Evolutionary conservation across 2,113 vertebrate species (phyloP).

Genomic region (Rhinopithecus roxellana): DNA sequence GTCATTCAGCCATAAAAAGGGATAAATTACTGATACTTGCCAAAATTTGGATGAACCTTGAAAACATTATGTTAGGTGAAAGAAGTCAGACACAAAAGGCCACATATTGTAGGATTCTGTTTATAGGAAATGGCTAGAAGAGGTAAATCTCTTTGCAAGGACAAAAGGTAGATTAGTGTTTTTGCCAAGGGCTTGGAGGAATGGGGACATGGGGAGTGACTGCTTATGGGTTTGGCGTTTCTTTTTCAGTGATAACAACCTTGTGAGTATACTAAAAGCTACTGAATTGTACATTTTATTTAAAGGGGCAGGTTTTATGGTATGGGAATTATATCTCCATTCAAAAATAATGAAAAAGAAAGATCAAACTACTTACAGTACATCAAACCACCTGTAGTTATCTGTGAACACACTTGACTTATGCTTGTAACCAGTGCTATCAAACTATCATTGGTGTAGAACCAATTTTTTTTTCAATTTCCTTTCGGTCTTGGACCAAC

Average conservation of each 20-base stretch:
- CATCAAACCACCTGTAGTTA: too few species aligned
- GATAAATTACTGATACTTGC: not conserved
- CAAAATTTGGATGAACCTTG: not conserved
- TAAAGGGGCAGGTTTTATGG: not conserved
- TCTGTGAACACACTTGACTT: not conserved
- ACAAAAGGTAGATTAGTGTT: not conserved
- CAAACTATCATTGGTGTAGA: not conserved
- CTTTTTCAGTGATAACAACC: not conserved
- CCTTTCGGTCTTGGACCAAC: not conserved
- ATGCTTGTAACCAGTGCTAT: not conserved
- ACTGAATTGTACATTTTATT: not conserved
- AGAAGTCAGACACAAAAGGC: not conserved
- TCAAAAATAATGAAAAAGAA: conserved; percentile 7
- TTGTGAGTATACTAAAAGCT: not conserved
- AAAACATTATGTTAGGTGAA: not conserved
- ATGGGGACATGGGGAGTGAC: not conserved
- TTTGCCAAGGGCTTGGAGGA: not conserved
- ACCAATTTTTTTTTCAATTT: not conserved
- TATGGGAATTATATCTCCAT: not conserved
- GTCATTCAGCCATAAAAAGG: not conserved
- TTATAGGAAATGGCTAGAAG: not conserved
- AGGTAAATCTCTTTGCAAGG: not conserved
- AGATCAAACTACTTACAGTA: not conserved
- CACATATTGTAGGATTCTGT: not conserved
- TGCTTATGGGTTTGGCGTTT: not conserved